phyloP scores from a whole-genome alignment of 1,140 invertebrate species.

The Chrysoperla carnea region DNA sequence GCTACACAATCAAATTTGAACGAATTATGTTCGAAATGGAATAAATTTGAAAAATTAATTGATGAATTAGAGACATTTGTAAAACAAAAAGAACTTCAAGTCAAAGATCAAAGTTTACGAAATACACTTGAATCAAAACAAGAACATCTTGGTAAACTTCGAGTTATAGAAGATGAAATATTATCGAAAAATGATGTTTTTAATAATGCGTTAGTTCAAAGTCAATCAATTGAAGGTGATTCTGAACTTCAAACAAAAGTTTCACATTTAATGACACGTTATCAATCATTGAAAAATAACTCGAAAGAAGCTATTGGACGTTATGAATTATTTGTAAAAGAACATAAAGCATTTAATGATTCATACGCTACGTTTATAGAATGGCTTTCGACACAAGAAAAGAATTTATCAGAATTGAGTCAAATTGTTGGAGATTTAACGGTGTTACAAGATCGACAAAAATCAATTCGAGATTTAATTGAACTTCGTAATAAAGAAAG shows the following conservation, averaged over 20 bases:
- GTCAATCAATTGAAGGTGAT: slow-evolving; percentile 56
- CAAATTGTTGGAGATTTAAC: slow-evolving; percentile 76
- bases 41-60: slow-evolving; percentile 59
- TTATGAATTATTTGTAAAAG: slow-evolving; percentile 69
- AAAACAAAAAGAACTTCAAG: slow-evolving; percentile 61
- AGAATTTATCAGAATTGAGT: slow-evolving; percentile 56
- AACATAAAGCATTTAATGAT: slow-evolving; percentile 68
- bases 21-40: slow-evolving; percentile 54
- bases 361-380: slow-evolving; percentile 56
- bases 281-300: slow-evolving; percentile 68
- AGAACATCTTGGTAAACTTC: slow-evolving; percentile 61
- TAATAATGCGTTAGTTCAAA: slow-evolving; percentile 45
- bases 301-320: slow-evolving; percentile 60
- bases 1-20: slow-evolving; percentile 47
- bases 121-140: slow-evolving; percentile 68
- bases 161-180: slow-evolving; percentile 56
- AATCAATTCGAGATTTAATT: slow-evolving; percentile 61
- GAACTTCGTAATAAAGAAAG: slow-evolving; percentile 67
- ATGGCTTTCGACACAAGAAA: slow-evolving; percentile 51
- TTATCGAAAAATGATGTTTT: slow-evolving; percentile 50
- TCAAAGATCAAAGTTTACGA: slow-evolving; percentile 81
- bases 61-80: slow-evolving; percentile 67
- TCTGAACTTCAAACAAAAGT: slow-evolving; percentile 56
- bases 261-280: slow-evolving; percentile 63
- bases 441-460: slow-evolving; percentile 69